A percentile compares a stretch with the other conserved stretches of the same genome.
Evolutionary conservation across 2,888 invertebrate genomes (phyloP).

Genomic region (Clistopyga incitator): DNA sequence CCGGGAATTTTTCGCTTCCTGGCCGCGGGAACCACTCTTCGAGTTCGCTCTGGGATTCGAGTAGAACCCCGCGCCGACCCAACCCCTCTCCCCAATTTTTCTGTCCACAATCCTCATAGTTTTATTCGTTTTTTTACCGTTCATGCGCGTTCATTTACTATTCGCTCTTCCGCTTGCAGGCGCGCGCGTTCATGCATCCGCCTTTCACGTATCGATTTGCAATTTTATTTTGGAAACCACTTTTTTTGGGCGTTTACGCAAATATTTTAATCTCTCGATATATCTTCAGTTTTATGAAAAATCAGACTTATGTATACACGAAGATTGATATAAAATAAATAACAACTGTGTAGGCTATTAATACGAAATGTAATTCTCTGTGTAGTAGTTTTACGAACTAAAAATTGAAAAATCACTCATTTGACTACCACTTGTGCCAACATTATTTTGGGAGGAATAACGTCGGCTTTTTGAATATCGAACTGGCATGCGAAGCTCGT

Average conservation of each 20-base stretch:
- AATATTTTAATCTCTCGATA: background rate
- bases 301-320: background rate
- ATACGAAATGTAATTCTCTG: too few relatives aligned
- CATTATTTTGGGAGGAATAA: too few relatives aligned
- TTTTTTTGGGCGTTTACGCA: background rate
- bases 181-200: conserved; percentile 16
- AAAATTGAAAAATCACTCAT: too few relatives aligned
- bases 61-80: background rate
- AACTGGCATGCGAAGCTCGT: too few relatives aligned
- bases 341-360: too few relatives aligned
- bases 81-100: conserved; percentile 10
- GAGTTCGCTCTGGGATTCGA: conserved; percentile 16
- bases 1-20: conserved; percentile 59
- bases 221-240: background rate
- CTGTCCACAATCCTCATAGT: conserved; percentile 33
- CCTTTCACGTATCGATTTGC: conserved; percentile 3
- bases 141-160: conserved; percentile 58
- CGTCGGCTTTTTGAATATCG: too few relatives aligned
- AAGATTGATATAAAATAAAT: too few relatives aligned
- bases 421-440: too few relatives aligned
- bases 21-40: conserved; percentile 43
- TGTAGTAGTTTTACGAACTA: too few relatives aligned
- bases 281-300: background rate
- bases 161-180: conserved; percentile 20
- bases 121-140: conserved; percentile 55